phyloP scores from a whole-genome alignment of 1,140 invertebrate genomes.

The Trichonephila clavata region DNA sequence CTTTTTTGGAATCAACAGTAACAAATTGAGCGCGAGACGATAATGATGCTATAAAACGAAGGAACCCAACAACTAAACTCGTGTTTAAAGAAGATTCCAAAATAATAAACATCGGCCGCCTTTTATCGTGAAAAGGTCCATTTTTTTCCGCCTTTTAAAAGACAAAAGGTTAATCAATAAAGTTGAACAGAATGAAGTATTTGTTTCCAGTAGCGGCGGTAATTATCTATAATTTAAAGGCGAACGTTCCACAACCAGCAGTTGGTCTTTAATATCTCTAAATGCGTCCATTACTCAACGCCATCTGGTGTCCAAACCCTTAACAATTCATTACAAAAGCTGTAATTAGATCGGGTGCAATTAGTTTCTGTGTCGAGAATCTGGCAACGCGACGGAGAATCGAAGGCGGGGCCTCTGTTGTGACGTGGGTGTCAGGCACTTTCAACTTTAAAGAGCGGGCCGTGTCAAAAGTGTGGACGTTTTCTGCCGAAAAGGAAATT shows the following conservation, averaged over 20 bases:
- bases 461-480: slow-evolving; percentile 71
- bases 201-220: slow-evolving; percentile 75
- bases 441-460: slow-evolving; percentile 70
- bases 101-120: slow-evolving; percentile 58
- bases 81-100: slow-evolving; percentile 45
- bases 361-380: slow-evolving; percentile 60
- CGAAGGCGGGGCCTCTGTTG: slow-evolving; percentile 60
- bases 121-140: slow-evolving; percentile 1
- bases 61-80: slow-evolving; percentile 21
- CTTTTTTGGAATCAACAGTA: slow-evolving; percentile 56
- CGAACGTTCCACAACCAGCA: not conserved
- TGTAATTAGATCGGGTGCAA: slow-evolving; percentile 75
- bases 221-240: slow-evolving; percentile 77
- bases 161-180: slow-evolving; percentile 70
- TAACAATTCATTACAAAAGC: slow-evolving; percentile 74
- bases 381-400: slow-evolving; percentile 66
- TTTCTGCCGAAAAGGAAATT: slow-evolving; percentile 7
- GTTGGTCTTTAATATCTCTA: slow-evolving; percentile 58
- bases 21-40: slow-evolving; percentile 57
- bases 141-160: slow-evolving; percentile 12
- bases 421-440: slow-evolving; percentile 67
- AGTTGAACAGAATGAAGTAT: slow-evolving; percentile 75
- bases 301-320: slow-evolving; percentile 72
- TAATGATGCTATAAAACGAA: slow-evolving; percentile 41
- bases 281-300: slow-evolving; percentile 73